Base-by-base conservation (phyloP, 2,113 vertebrate genomes). In the Diadophis punctatus region DNA sequence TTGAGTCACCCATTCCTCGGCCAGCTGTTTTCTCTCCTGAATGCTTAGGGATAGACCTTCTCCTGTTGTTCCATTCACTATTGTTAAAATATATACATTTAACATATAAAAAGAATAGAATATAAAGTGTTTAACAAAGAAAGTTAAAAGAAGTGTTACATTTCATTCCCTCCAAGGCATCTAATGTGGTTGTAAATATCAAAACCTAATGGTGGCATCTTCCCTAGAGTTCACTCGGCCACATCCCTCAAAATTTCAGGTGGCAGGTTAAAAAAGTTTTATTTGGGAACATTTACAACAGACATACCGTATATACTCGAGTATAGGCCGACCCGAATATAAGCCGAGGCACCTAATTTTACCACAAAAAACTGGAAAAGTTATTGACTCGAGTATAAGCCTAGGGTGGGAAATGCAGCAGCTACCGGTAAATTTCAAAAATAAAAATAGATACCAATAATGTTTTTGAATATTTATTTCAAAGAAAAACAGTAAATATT, bases 11-110 rank as follows among this genome's bases (percentile, higher is more conserved):
- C 99, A 99, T 48, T 98, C 98, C 94, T 98, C 97, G 0, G 98
- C 98, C 49, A 99, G 53, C 88, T 23, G 94, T 95, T 98, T 98
- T 95, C 99, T 98, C 96, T 99, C 99, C 48, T 96, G 96, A 68
- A 98, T 56, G 89, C 93, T 98, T 34, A 99, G 97, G 88, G 99
- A 99, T 96, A 98, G 96, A 86, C 99, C 97, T 96, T 99, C 99
- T 95, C 99, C 99, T 0, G 99, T 99, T 22, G 99, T 99, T 91
- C 99, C 99, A 49, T 99, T 99, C 95, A 99, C 99, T 99, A 96
- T 95, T 94, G 43, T 93, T 56, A 96, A 91, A 96, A 53, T 96
- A 60, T 95, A 94, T 22, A 74, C 20, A 56, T 30, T 22, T n/a
- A n/a, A 49, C 48, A 30, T 20, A 63, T 6, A 63, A 20, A 51